phyloP scores from a whole-genome alignment of 2,888 invertebrate species.

The Mythimna vitellina region DNA sequence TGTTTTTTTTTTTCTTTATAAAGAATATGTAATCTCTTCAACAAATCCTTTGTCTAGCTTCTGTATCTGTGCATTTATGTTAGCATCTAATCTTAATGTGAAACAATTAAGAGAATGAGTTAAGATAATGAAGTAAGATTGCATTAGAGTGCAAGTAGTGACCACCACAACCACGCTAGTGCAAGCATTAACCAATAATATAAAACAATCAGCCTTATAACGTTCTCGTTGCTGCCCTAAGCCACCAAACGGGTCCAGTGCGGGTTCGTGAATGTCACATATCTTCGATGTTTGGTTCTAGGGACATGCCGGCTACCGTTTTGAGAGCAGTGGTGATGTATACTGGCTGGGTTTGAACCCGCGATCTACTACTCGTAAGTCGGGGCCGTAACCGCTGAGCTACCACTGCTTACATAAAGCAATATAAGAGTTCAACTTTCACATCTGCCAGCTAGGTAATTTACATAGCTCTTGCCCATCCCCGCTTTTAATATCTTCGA shows the following conservation, averaged over 20 bases:
- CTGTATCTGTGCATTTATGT: not conserved
- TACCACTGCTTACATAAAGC: not conserved
- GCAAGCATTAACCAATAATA: not conserved
- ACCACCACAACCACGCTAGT: not conserved
- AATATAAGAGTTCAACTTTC: constrained; percentile 29
- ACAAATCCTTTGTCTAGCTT: not conserved
- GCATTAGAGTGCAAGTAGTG: not conserved
- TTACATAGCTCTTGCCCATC: constrained; percentile 19
- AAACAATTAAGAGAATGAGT: constrained; percentile 7
- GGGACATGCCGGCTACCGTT: too few species aligned
- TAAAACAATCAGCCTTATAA: too few species aligned
- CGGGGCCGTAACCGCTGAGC: too few species aligned
- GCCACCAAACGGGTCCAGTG: too few species aligned
- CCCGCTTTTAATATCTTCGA: constrained; percentile 42
- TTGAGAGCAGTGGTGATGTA: too few species aligned
- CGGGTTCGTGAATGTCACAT: too few species aligned
- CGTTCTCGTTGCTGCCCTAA: too few species aligned
- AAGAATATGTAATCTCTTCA: not conserved
- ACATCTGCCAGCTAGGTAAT: constrained; percentile 16
- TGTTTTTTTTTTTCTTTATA: constrained; percentile 2
- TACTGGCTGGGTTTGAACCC: too few species aligned
- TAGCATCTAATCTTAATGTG: too few species aligned
- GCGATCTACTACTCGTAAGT: too few species aligned
- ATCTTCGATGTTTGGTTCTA: too few species aligned
- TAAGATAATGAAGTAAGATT: not conserved